Evolutionary conservation across 2,113 vertebrate species (phyloP).

Genomic region (Calypte anna): DNA sequence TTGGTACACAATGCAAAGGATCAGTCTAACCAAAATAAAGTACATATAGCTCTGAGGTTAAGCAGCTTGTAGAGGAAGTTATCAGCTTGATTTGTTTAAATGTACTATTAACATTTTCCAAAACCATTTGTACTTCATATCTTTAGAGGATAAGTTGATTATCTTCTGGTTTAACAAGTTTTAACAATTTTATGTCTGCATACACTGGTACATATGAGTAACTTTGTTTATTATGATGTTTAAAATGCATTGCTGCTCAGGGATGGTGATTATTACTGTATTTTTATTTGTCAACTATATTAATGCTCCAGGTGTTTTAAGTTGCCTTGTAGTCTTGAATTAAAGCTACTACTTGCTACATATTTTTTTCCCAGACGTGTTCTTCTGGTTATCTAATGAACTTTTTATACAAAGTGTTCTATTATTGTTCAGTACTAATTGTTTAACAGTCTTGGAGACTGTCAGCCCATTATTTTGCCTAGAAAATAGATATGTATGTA

Average conservation of each 20-base stretch:
- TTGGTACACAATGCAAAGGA: neutral
- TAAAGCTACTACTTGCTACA: constrained; percentile 9
- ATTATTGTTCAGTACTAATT: neutral
- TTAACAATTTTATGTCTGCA: neutral
- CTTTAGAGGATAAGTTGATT: neutral
- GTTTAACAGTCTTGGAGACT: neutral
- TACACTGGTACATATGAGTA: neutral
- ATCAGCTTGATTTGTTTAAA: neutral
- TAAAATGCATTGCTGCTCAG: constrained; percentile 48
- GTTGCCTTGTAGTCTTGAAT: constrained; percentile 12
- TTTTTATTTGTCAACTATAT: constrained; percentile 19
- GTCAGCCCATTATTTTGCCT: neutral
- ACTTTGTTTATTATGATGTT: neutral
- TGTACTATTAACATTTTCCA: neutral
- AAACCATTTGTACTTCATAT: neutral
- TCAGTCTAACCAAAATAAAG: neutral
- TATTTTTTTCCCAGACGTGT: neutral
- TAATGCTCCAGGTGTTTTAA: constrained; percentile 3
- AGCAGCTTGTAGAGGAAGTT: neutral
- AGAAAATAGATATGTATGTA: neutral
- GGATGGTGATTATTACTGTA: constrained; percentile 12
- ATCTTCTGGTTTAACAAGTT: neutral
- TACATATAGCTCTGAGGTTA: neutral
- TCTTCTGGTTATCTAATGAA: constrained; percentile 49
- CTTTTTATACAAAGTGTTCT: constrained; percentile 17